A percentile compares a stretch with the other conserved stretches of the same genome.
These are phyloP conservation scores for Leguminivora glycinivorella DNA, from an alignment of 1,140 invertebrate species.

Conservation along the genomic window DNA sequence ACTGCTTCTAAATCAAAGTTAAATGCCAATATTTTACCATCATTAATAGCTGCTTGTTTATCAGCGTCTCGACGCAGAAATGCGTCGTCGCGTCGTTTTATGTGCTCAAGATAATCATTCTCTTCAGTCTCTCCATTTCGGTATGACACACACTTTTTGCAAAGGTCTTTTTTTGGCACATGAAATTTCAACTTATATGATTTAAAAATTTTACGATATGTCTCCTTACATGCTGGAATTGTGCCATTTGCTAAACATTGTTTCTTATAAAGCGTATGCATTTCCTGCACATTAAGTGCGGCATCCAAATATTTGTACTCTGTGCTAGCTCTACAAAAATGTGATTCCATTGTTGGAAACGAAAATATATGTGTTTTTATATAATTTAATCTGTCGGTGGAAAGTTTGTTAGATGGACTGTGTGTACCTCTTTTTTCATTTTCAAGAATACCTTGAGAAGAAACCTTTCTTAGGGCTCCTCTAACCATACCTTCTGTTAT, in stretches of 20 bases:
- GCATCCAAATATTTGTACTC: background rate
- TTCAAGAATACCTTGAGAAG: background rate
- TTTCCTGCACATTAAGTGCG: background rate
- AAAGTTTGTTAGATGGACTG: background rate
- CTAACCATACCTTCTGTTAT: background rate
- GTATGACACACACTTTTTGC: too few relatives aligned
- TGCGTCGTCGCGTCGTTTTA: slow-evolving; percentile 10
- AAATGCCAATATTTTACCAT: slow-evolving; percentile 27
- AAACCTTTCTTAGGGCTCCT: background rate
- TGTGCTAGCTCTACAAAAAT: background rate
- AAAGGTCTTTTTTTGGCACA: slow-evolving; percentile 30
- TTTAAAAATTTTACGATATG: slow-evolving; percentile 6
- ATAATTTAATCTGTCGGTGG: background rate
- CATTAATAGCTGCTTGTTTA: slow-evolving; percentile 28
- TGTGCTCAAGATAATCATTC: background rate
- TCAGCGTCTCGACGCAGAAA: slow-evolving; percentile 16
- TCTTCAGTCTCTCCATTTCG: too few relatives aligned
- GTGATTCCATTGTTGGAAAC: background rate
- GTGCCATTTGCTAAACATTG: background rate
- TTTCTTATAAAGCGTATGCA: slow-evolving; percentile 3
- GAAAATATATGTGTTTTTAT: background rate
- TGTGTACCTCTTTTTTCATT: background rate
- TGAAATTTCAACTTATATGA: slow-evolving; percentile 28
- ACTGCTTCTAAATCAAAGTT: too few relatives aligned
- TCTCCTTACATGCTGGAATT: background rate